Percentiles rank a stretch among this genome's conserved stretches.
phyloP scores from a whole-genome alignment of 1,140 invertebrate genomes.

The Drosophila albomicans region DNA sequence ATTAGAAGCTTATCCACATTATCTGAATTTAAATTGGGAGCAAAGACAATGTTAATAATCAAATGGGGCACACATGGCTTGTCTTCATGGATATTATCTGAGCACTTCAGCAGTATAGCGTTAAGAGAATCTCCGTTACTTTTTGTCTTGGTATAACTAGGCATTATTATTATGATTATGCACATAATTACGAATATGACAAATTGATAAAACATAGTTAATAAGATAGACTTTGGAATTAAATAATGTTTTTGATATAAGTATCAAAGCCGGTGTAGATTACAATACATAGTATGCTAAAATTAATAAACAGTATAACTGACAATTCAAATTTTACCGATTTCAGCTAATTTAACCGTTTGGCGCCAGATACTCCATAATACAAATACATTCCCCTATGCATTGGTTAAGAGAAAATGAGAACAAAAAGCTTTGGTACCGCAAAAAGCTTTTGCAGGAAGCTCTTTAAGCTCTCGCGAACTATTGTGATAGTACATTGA shows the following conservation, averaged over 20 bases:
- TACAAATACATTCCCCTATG: not conserved
- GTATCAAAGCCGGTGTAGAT: not conserved
- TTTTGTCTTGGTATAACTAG: constrained; percentile 2
- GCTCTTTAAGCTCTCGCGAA: constrained; percentile 15
- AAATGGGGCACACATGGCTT: constrained; percentile 55
- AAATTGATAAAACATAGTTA: constrained; percentile 1
- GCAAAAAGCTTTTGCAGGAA: constrained; percentile 16
- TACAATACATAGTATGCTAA: not conserved
- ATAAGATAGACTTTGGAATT: not conserved
- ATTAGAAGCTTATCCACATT: constrained; percentile 48
- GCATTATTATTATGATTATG: not conserved
- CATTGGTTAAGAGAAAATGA: not conserved
- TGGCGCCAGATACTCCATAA: not conserved
- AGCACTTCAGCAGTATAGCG: constrained; percentile 54
- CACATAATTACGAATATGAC: constrained; percentile 3
- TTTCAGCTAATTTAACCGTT: not conserved
- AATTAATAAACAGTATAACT: not conserved
- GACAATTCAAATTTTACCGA: not conserved
- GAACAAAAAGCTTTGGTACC: constrained; percentile 13
- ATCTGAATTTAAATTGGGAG: constrained; percentile 44
- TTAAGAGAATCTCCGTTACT: constrained; percentile 32
- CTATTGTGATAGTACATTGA: constrained; percentile 25
- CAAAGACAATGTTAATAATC: constrained; percentile 58
- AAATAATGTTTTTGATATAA: not conserved
- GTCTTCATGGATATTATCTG: not conserved